A percentile compares a stretch with the other conserved stretches of the same genome.
Conservation (phyloP, 1,140 invertebrate species). For the Copidosoma floridanum region DNA sequence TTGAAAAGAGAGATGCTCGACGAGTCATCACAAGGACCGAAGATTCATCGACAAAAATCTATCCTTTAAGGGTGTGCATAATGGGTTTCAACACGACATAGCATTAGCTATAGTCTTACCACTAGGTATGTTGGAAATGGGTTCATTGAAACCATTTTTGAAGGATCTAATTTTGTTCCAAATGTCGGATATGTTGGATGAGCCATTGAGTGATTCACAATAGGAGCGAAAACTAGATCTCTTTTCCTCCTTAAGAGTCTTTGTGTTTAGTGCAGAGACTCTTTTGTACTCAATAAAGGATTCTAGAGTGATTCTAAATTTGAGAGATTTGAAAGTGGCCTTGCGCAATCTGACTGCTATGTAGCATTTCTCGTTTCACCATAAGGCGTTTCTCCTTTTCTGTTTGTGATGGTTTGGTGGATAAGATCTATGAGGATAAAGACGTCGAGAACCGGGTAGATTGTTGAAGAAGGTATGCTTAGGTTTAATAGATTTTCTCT, state of each 20-base stretch:
- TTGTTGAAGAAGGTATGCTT: too few species aligned
- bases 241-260: not conserved
- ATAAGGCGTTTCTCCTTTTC: too few species aligned
- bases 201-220: not conserved
- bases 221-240: not conserved
- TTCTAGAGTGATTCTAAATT: not conserved
- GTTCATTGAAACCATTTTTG: not conserved
- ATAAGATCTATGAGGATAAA: too few species aligned
- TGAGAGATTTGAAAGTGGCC: not conserved
- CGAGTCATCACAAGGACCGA: too few species aligned
- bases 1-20: not conserved
- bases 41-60: not conserved
- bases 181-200: not conserved
- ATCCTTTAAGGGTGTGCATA: not conserved
- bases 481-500: too few species aligned
- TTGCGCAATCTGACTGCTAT: not conserved
- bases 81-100: not conserved
- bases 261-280: not conserved
- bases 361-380: slow-evolving; percentile 4
- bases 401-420: too few species aligned
- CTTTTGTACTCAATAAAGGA: slow-evolving; percentile 2
- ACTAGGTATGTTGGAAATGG: not conserved
- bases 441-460: too few species aligned
- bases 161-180: not conserved
- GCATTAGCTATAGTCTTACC: not conserved